Base-by-base conservation (phyloP, 2,113 vertebrate genomes). In the Muntiacus muntjak region DNA sequence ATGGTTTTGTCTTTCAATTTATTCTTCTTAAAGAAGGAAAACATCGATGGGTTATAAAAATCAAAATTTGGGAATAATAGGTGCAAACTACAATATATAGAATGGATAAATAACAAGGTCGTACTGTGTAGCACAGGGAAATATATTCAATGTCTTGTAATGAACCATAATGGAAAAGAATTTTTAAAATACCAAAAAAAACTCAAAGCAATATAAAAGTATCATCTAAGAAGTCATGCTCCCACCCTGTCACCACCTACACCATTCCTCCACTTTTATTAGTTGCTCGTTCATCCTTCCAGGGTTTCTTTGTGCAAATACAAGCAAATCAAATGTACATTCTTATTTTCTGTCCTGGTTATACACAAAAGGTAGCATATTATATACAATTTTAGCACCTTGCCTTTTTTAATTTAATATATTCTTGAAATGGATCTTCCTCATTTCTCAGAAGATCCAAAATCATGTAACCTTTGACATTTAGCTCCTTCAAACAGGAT, bases 281-380 rank as follows among this genome's bases (percentile, higher is more conserved):
- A 83, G 28, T 83, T 83, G 64, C 25, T 81, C 45, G 0, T 92
- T 94, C 85, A 85, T 74, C 17, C 15, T 94, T 81, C 74, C 62
- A 79, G 62, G 33, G 17, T 71, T 64, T 89, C 71, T 90, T 52
- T 84, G 71, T 45, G 36, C 33, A 92, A 84, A 90, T 92, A 79
- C 62, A 95, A 92, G 45, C 43, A 96, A 97, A 91, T 76, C 8
- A 92, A 97, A 96, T 81, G 71, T 25, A 36, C 71, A 43, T 79
- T 92, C 43, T 96, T 62, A 94, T 60, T n/a, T 96, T 91, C 33
- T 95, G 21, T 25, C 55, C 50, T 74, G 14, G 28, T 62, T 64
- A 87, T 74, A 85, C 85, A 96, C 50, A 92, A 97, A 97, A 94
- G 19, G 17, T n/a, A 93, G 47, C 17, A 30, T 21, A 87, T 26